These are phyloP conservation scores for Pelobates fuscus DNA, from an alignment of 2,113 vertebrate genomes.

Conservation along the genomic window DNA sequence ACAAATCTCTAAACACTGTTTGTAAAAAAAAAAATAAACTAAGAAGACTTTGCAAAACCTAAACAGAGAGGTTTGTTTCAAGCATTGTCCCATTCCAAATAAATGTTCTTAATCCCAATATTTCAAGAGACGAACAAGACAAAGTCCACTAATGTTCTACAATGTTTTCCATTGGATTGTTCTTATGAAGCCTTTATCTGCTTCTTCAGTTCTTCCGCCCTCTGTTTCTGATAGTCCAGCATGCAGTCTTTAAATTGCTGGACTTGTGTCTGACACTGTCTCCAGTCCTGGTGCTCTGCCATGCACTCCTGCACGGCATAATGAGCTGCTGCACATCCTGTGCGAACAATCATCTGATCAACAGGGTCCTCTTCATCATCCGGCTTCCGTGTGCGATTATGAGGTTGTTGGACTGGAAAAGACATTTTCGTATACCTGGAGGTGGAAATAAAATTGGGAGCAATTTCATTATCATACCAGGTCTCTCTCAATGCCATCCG, in stretches of 20 bases:
- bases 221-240: conserved; percentile 69
- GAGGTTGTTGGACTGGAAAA: conserved; percentile 61
- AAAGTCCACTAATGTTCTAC: no score
- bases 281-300: conserved; percentile 88
- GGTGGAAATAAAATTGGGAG: neutral
- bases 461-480: no score
- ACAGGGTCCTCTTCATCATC: conserved; percentile 78
- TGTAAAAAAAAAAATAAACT: no score
- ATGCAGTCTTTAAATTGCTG: conserved; percentile 86
- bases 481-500: no score
- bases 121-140: no score
- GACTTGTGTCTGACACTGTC: conserved; percentile 80
- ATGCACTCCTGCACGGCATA: conserved; percentile 89
- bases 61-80: no score
- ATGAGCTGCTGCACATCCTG: conserved; percentile 81
- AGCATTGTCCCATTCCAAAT: no score
- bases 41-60: no score
- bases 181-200: conserved; percentile 10
- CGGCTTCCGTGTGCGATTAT: conserved; percentile 66
- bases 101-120: no score
- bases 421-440: conserved; percentile 66
- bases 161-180: no score
- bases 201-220: conserved; percentile 58
- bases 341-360: conserved; percentile 79
- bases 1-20: no score